Percentiles rank a stretch among this genome's conserved stretches.
phyloP scores from a whole-genome alignment of 1,140 invertebrate species.

The Meloidogyne hapla region DNA sequence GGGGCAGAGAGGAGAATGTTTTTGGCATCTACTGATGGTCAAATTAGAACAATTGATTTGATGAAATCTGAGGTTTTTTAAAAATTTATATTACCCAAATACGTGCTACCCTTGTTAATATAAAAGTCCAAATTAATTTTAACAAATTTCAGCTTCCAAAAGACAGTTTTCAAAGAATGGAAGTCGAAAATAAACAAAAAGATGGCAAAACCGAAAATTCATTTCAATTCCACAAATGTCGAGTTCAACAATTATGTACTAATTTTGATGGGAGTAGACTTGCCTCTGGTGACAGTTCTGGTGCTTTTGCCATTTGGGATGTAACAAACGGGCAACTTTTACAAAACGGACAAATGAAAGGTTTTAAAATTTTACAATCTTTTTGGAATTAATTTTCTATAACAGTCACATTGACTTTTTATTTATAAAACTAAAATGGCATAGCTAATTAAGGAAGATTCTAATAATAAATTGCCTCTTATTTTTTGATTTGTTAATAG shows the following conservation, averaged over 20 bases:
- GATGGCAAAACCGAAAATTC: not conserved
- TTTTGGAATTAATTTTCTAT: not conserved
- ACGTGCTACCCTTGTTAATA: too few relatives aligned
- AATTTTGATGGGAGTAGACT: slow-evolving; percentile 20
- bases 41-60: slow-evolving; percentile 16
- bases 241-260: slow-evolving; percentile 1
- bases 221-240: slow-evolving; percentile 16
- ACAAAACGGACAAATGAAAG: slow-evolving; percentile 16
- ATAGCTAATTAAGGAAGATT: too few relatives aligned
- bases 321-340: slow-evolving; percentile 28
- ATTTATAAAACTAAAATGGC: too few relatives aligned
- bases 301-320: slow-evolving; percentile 27
- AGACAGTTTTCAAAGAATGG: slow-evolving; percentile 1
- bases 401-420: too few relatives aligned
- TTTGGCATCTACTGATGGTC: slow-evolving; percentile 11
- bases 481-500: too few relatives aligned
- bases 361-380: not conserved
- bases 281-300: slow-evolving; percentile 22
- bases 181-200: not conserved
- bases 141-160: slow-evolving; percentile 13
- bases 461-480: too few relatives aligned
- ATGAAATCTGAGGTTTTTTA: not conserved
- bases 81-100: too few relatives aligned
- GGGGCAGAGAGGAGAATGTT: slow-evolving; percentile 21
- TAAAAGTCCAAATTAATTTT: not conserved